These are phyloP conservation scores for Cabera pusaria DNA, from an alignment of 2,888 invertebrate species.

Conservation along the genomic window DNA sequence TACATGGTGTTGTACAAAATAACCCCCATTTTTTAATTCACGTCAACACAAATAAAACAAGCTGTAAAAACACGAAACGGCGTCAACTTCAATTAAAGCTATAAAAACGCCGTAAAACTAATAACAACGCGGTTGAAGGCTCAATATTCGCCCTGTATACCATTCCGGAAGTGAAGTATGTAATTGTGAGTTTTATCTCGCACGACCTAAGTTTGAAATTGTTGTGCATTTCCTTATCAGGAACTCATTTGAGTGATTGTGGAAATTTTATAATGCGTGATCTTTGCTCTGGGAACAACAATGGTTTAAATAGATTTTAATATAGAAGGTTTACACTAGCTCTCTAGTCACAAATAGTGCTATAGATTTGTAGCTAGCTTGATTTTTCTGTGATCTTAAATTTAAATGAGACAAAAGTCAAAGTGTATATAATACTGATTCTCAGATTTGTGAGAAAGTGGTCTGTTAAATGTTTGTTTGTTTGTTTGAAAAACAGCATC, in stretches of 20 bases:
- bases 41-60: slow-evolving; percentile 46
- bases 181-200: slow-evolving; percentile 13
- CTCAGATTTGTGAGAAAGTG: too few species aligned
- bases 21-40: slow-evolving; percentile 38
- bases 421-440: too few species aligned
- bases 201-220: slow-evolving; percentile 7
- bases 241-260: slow-evolving; percentile 10
- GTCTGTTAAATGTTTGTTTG: too few species aligned
- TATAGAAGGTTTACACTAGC: too few species aligned
- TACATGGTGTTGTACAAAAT: slow-evolving; percentile 33
- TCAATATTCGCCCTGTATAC: slow-evolving; percentile 25
- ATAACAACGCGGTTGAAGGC: slow-evolving; percentile 47
- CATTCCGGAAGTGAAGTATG: slow-evolving; percentile 8
- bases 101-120: slow-evolving; percentile 61
- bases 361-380: too few species aligned
- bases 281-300: too few species aligned
- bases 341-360: too few species aligned
- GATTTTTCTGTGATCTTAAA: too few species aligned
- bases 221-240: slow-evolving; percentile 10
- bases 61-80: slow-evolving; percentile 50
- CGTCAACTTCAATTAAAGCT: slow-evolving; percentile 64
- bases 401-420: too few species aligned
- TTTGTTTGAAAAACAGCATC: too few species aligned
- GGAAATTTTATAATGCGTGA: too few species aligned
- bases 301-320: too few species aligned